Percentiles rank a stretch among this genome's conserved stretches.
These are phyloP conservation scores for Entomobrya proxima DNA, from an alignment of 2,888 invertebrate genomes.

Conservation along the genomic window DNA sequence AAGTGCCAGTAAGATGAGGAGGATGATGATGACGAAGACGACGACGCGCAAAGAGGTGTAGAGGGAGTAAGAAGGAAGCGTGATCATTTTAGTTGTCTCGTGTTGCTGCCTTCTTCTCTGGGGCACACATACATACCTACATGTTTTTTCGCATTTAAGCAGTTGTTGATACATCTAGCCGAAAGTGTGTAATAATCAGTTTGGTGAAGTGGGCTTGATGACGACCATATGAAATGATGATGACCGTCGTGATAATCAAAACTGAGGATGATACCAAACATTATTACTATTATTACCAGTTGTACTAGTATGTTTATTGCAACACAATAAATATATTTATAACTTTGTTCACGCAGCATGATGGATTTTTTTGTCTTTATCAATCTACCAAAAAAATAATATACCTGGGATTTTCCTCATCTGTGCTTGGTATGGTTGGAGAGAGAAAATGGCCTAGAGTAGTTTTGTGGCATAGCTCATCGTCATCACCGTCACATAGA, in stretches of 20 bases:
- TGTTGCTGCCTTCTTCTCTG: too few relatives aligned
- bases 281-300: not conserved
- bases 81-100: too few relatives aligned
- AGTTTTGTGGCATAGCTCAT: constrained; percentile 14
- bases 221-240: not conserved
- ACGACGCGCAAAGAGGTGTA: too few relatives aligned
- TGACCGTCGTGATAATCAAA: constrained; percentile 20
- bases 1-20: not conserved
- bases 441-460: not conserved
- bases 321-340: constrained; percentile 16
- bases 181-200: not conserved
- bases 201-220: not conserved
- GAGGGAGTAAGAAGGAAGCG: too few relatives aligned
- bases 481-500: not conserved
- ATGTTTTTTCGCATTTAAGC: not conserved
- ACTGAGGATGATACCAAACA: constrained; percentile 18
- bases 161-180: not conserved
- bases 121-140: not conserved
- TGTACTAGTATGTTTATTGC: constrained; percentile 9
- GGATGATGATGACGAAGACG: not conserved
- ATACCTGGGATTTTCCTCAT: not conserved
- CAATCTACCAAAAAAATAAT: not conserved
- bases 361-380: not conserved
- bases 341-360: not conserved
- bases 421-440: not conserved